Percentiles rank a stretch among this genome's conserved stretches.
Evolutionary conservation across 2,113 vertebrate genomes (phyloP).

Genomic region (Colaptes auratus): DNA sequence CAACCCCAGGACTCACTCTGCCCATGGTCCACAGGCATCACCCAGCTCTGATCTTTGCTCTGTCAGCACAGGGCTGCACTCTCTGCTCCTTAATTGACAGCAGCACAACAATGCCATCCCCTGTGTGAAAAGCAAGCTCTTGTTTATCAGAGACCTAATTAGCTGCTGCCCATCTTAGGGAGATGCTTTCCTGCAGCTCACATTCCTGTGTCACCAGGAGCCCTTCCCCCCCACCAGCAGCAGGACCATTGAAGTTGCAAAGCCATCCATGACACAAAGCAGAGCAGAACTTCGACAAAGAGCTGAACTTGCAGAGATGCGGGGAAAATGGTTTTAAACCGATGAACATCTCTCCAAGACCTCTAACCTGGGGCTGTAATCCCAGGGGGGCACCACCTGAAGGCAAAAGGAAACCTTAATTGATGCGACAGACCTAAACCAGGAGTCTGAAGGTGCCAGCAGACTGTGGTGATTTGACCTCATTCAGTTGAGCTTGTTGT

Average conservation of each 20-base stretch:
- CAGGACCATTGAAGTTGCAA: background rate
- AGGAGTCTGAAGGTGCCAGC: background rate
- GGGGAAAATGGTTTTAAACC: background rate
- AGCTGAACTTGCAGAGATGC: fast-evolving
- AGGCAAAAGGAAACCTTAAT: background rate
- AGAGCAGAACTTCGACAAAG: background rate
- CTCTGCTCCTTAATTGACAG: background rate
- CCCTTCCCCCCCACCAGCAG: background rate
- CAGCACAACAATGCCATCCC: background rate
- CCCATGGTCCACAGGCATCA: background rate
- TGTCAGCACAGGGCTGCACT: background rate
- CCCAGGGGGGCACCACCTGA: background rate
- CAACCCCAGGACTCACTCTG: background rate
- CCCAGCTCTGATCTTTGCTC: background rate
- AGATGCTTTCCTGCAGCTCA: background rate
- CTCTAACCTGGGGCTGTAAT: background rate
- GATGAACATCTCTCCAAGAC: background rate
- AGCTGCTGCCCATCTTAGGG: background rate
- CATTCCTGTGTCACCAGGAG: background rate
- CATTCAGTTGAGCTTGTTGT: background rate
- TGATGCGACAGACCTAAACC: background rate
- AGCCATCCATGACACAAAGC: background rate
- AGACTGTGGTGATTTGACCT: background rate
- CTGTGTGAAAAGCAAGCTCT: background rate
- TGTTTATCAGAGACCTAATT: background rate